Conservation (phyloP, 2,113 vertebrate species). For the Nasalis larvatus region DNA sequence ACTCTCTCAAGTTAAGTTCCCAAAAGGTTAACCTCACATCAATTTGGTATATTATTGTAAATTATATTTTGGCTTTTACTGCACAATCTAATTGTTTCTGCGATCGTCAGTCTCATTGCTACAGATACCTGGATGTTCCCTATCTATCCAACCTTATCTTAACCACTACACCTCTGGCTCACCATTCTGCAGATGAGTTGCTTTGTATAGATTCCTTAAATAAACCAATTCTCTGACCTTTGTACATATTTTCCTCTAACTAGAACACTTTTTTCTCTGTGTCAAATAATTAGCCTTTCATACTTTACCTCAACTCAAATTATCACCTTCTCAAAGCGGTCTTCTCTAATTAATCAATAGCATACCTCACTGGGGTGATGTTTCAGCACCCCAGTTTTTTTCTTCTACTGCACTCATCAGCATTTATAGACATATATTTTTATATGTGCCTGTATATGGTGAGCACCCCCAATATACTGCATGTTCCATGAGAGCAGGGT, state of each 20-base stretch:
- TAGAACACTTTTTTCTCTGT: not conserved
- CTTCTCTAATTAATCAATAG: not conserved
- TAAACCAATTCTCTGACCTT: not conserved
- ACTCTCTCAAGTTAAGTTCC: not conserved
- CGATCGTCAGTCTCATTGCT: not conserved
- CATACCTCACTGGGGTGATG: too few species aligned
- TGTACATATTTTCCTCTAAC: not conserved
- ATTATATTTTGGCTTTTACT: not conserved
- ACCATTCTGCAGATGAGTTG: not conserved
- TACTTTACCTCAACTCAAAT: not conserved
- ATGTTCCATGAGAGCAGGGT: not conserved
- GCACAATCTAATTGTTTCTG: not conserved
- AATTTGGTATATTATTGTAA: not conserved
- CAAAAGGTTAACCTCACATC: not conserved
- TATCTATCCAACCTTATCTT: not conserved
- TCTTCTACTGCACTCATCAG: not conserved
- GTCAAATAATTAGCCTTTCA: not conserved
- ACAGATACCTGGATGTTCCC: not conserved
- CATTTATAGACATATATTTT: not conserved
- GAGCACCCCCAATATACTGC: too few species aligned
- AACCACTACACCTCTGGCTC: not conserved
- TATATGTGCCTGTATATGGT: not conserved
- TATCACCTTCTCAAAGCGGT: not conserved
- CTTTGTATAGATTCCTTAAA: not conserved
- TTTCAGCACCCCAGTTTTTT: not conserved